Base-by-base conservation (phyloP, 2,888 invertebrate genomes). In the Pimpla rufipes region DNA sequence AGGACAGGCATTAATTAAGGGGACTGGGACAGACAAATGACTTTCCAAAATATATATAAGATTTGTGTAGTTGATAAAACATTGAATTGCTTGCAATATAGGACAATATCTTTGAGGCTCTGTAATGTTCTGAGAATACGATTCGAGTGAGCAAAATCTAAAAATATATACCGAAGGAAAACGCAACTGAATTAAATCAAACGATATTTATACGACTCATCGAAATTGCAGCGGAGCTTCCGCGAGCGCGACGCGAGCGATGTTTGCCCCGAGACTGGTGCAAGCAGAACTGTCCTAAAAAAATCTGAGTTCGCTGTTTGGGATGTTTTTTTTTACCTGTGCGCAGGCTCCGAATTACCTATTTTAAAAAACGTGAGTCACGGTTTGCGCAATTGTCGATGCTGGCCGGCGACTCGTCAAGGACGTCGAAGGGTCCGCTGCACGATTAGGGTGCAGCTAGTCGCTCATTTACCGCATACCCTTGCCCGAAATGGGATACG, bases 381-480 rank as follows among this genome's bases (percentile, higher is more conserved):
- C 64, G 62, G 29, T 64, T 55, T 35, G 59, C 59, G 67, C 64
- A 74, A 80, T 78, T 81, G 78, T 70, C 23, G 23, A n/a, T 50
- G 47, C 45, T 0, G n/a, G 42, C 42, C 76, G 62, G 66, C 35
- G 37, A 70, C 73, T 79, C 80, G 82, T 78, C 89, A 90, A 90
- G 90, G 90, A 85, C 89, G 84, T 80, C 71, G 70, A 85, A 88
- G 79, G 87, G 85, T 85, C 88, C 73, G 64, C 77, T 67, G 78
- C 74, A 57, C 77, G 73, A 81, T 81, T 57, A 45, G 67, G 79
- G 35, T 70, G 83, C 62, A 42, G 62, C 3, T 52, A 81, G 74
- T 85, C 77, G 85, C 76, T 78, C 68, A 64, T 74, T 75, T 78
- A 77, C 59, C 75, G 50, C 29, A 57, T 62, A 83, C 82, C 79